Evolutionary conservation across 2,113 vertebrate genomes (phyloP).

Genomic region (Oceanites oceanicus): DNA sequence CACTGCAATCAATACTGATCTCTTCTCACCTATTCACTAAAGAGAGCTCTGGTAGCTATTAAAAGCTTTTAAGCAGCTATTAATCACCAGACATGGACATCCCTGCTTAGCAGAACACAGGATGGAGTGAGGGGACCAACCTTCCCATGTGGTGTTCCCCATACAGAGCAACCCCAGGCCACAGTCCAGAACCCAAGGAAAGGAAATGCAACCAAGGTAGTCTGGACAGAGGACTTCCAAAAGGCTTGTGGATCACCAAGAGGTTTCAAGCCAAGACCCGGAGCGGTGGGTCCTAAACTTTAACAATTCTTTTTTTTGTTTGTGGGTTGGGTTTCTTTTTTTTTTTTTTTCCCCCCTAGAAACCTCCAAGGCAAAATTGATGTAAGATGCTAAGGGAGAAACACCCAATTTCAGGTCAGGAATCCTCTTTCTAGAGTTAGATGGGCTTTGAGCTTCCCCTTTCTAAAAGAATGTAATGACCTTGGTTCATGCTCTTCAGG

Average conservation of each 20-base stretch:
- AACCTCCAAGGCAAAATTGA: background rate
- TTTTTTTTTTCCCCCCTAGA: background rate
- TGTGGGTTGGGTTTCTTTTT: background rate
- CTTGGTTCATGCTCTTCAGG: background rate
- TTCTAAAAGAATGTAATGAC: background rate
- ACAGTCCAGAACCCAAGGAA: constrained; percentile 65
- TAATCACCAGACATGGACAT: background rate
- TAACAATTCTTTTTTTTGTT: background rate
- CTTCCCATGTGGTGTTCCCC: constrained; percentile 57
- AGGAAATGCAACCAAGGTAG: constrained; percentile 68
- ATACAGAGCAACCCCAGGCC: constrained; percentile 65
- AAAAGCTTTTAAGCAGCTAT: background rate
- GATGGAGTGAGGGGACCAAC: constrained; percentile 12
- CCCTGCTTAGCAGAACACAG: background rate
- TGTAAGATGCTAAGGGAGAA: background rate
- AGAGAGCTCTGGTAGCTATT: background rate
- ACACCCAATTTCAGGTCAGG: constrained; percentile 12
- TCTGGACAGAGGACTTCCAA: constrained; percentile 70
- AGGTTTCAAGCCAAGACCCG: constrained; percentile 68
- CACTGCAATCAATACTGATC: background rate
- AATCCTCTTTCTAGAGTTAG: background rate
- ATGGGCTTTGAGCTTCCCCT: background rate
- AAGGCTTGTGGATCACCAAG: constrained; percentile 71
- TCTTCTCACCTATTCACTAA: background rate
- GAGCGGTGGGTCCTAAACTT: constrained; percentile 63